These are phyloP conservation scores for Olivierus martensii DNA, from an alignment of 1,140 invertebrate genomes.

Conservation along the genomic window DNA sequence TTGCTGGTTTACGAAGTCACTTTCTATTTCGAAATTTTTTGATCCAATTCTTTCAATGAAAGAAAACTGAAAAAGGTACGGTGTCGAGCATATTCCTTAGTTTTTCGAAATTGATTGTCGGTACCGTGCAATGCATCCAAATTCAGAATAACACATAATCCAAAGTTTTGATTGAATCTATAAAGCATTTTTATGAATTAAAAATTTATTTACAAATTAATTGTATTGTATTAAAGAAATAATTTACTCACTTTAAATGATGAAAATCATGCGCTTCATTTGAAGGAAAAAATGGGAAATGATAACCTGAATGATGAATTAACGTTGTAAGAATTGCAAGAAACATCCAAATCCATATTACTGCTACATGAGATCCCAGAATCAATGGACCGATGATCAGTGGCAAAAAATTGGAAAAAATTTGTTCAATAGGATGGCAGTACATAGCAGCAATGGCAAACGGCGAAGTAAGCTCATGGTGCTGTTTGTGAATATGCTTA, in stretches of 20 bases:
- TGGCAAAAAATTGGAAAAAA: conserved; percentile 29
- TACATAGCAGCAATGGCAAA: conserved; percentile 30
- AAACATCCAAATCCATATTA: conserved; percentile 29
- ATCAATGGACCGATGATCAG: conserved; percentile 26
- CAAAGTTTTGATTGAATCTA: conserved; percentile 74
- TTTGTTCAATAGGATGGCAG: conserved; percentile 31
- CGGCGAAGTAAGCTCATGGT: conserved; percentile 33
- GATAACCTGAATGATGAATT: conserved; percentile 31
- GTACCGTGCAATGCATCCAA: conserved; percentile 75
- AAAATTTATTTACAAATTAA: too few relatives aligned
- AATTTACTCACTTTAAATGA: conserved; percentile 21
- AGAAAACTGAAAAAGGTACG: conserved; percentile 61
- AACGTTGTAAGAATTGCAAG: conserved; percentile 29
- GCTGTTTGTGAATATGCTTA: conserved; percentile 29
- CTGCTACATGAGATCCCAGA: conserved; percentile 26
- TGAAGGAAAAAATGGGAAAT: conserved; percentile 30
- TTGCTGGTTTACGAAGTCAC: too few relatives aligned
- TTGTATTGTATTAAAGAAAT: too few relatives aligned
- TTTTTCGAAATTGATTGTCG: conserved; percentile 56
- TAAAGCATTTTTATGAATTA: too few relatives aligned
- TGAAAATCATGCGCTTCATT: conserved; percentile 33
- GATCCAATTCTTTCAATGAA: too few relatives aligned
- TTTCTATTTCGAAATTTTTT: too few relatives aligned
- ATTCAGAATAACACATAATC: conserved; percentile 66
- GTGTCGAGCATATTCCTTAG: conserved; percentile 55